Evolutionary conservation across 2,797 vertebrate species (phyloP), one percentile per base, ranked within the genome.

Genomic region (Alosa sapidissima): DNA sequence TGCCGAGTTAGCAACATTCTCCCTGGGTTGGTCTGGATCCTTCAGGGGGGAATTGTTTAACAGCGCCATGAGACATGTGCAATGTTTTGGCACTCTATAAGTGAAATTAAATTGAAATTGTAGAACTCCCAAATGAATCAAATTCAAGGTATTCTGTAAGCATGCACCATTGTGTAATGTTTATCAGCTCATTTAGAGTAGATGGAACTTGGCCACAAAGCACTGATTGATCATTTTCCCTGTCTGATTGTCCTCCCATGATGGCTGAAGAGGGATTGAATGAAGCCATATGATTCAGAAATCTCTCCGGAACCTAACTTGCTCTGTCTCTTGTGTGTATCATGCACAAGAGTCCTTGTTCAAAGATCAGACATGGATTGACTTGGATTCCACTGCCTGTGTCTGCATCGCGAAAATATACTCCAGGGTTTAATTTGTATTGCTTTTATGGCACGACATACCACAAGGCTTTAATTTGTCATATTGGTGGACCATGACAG

Each of bases 401-500:
- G 62, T 36, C 28, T 72, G 72, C 14, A 14, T 78, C 5, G 1
- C 10, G 72, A 41, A 41, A 47, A 36, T 78, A 78, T 47, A 78
- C 72, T 78, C n/a, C 16, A 78, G 21, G 16, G 72, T n/a, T 45
- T 78, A 41, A 78, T 47, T 78, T 78, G 72, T 45, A 19, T 19
- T n/a, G 72, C 72, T 78, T 78, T 47, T 78, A 78, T 78, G 72
- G 72, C 72, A 21, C 19, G 19, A 14, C 72, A 78, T 47, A 47
- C 41, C 16, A 47, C 41, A 52, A 84, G 52, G n/a, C 52, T 52
- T 83, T 83, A 8, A 8, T 19, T 60, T 84, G 82, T 86, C 33
- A 83, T 72, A 83, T 75, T 41, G 48, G 36, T 48, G 8, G 65
- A 85, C 86, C 68, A 84, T 78, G 54, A 84, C 65, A 85, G 84